Evolutionary conservation across 2,797 vertebrate genomes (phyloP).

Genomic region (Myotis pilosus): DNA sequence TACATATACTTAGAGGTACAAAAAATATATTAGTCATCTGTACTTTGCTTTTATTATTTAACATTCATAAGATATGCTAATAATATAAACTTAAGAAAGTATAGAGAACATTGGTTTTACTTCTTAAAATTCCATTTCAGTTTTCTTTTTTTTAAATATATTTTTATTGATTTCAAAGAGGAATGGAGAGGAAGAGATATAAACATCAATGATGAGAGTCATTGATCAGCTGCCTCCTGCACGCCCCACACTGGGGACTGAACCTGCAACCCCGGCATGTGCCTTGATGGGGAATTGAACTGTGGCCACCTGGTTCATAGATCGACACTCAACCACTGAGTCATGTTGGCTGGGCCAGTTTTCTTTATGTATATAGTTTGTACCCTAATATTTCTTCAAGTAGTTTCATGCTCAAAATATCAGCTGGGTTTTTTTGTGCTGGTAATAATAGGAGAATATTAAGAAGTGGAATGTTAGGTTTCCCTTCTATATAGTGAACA

Average conservation of each 20-base stretch:
- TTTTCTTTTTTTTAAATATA: neutral
- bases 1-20: neutral
- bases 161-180: too few relatives aligned
- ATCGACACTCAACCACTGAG: too few relatives aligned
- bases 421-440: neutral
- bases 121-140: conserved; percentile 19
- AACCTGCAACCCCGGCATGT: too few relatives aligned
- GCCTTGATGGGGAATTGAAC: too few relatives aligned
- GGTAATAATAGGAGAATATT: neutral
- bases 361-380: neutral
- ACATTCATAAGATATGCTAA: conserved; percentile 31
- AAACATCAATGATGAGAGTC: too few relatives aligned
- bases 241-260: too few relatives aligned
- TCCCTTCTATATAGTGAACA: conserved; percentile 9
- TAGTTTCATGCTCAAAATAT: conserved; percentile 14
- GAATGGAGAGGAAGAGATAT: too few relatives aligned
- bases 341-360: neutral
- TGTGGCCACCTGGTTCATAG: too few relatives aligned
- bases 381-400: neutral
- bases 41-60: conserved; percentile 14
- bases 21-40: neutral
- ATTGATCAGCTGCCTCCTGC: too few relatives aligned
- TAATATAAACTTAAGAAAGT: conserved; percentile 13
- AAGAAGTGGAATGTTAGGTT: conserved; percentile 5
- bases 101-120: neutral